A percentile compares a stretch with the other conserved stretches of the same genome.
These are phyloP conservation scores for Cryptus viduatorius DNA, from an alignment of 2,888 invertebrate genomes.

Conservation along the genomic window DNA sequence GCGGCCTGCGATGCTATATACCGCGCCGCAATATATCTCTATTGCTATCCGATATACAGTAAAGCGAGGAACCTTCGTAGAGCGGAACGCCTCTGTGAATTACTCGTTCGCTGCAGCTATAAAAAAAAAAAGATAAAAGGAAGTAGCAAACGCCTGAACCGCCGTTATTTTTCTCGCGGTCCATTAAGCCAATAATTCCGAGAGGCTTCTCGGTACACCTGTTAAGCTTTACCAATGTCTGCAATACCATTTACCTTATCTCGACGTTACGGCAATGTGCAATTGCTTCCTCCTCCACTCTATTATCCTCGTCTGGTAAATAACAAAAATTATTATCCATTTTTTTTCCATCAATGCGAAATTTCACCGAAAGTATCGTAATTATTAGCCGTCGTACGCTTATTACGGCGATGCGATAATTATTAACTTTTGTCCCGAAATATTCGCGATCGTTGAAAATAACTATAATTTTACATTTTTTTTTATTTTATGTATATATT, in stretches of 20 bases:
- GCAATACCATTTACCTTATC: not conserved
- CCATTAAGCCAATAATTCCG: constrained; percentile 62
- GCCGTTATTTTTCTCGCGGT: constrained; percentile 63
- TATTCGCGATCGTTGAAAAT: too few species aligned
- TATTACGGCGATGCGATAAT: too few species aligned
- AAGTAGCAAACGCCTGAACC: constrained; percentile 36
- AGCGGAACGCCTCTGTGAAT: constrained; percentile 61
- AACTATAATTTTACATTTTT: too few species aligned
- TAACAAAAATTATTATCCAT: too few species aligned
- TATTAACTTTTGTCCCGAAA: too few species aligned
- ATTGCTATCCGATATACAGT: constrained; percentile 19
- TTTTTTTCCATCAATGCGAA: too few species aligned
- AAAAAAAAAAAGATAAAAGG: constrained; percentile 8
- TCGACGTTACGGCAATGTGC: constrained; percentile 8
- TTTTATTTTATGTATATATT: too few species aligned
- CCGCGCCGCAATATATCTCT: not conserved
- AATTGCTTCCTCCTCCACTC: not conserved
- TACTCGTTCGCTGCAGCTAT: constrained; percentile 17
- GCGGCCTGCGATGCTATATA: constrained; percentile 1
- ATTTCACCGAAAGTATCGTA: too few species aligned
- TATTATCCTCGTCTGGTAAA: too few species aligned
- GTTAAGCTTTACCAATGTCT: constrained; percentile 19
- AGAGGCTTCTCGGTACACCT: constrained; percentile 20
- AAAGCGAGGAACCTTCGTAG: constrained; percentile 34
- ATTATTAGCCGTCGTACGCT: too few species aligned